Base-by-base conservation (phyloP, 2,888 invertebrate species). In the Agriotes lineatus region DNA sequence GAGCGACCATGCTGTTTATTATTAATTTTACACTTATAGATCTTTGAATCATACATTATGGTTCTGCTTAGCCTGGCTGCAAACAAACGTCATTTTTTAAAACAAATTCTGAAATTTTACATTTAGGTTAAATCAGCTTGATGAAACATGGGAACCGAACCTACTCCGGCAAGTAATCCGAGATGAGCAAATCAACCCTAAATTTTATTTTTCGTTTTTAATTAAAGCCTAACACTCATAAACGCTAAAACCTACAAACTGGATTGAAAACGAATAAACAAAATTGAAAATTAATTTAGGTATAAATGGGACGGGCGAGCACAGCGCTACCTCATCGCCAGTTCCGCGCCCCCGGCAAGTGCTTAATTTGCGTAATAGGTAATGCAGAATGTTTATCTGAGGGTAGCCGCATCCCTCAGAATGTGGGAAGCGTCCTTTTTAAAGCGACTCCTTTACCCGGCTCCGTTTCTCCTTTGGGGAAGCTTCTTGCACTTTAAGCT, bases 301-400 rank as follows among this genome's bases (percentile, higher is more conserved):
- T 56, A 37, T 4, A 37, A 56, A 37, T 10, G 16, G 56, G 12
- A 37, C 20, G 7, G 35, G n/a, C 35, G n/a, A 16, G 56, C 19
- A 12, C 56, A 42, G 16, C 42, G 18, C 50, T 56, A 30, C 14
- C 25, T 19, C 37, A 37, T 56, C 50, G 18, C 50, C 9, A 30
- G 30, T 33, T 12, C 14, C 50, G 50, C 14, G 10, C n/a, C 56
- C 56, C 9, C 20, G 37, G 56, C 56, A 37, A 56, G 37, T 35
- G 56, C 37, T 56, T 56, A 56, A 56, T 56, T 56, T 35, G 56
- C 56, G 56, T 56, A 50, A 50, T 50, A 50, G 50, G 50, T 56
- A 56, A 56, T 56, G n/a, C 37, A 37, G 37, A 10, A 56, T 56
- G 56, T 56, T 56, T 56, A 56, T 56, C 37, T 37, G 37, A 56